phyloP scores from a whole-genome alignment of 2,113 vertebrate species.

The Labeo rohita region DNA sequence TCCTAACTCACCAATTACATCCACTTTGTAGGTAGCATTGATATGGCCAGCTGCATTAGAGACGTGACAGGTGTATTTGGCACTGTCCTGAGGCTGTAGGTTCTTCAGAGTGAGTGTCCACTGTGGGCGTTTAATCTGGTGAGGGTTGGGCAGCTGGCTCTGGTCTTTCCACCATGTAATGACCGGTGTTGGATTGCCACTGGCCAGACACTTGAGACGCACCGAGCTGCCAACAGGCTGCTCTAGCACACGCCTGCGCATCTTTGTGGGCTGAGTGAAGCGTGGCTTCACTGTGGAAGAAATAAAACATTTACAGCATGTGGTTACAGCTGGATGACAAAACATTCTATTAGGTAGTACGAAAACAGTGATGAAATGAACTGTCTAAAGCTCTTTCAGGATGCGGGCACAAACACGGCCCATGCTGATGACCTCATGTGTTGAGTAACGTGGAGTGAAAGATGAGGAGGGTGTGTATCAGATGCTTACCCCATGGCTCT shows the following conservation, averaged over 20 bases:
- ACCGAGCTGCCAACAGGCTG: constrained; percentile 68
- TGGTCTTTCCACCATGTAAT: constrained; percentile 71
- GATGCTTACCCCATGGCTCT: constrained; percentile 58
- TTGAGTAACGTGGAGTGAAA: background rate
- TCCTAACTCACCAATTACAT: constrained; percentile 65
- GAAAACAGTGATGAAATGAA: background rate
- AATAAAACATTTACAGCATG: constrained; percentile 11
- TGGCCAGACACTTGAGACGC: constrained; percentile 67
- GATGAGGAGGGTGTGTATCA: constrained; percentile 7
- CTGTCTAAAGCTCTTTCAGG: background rate
- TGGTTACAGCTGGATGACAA: background rate
- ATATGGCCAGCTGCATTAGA: constrained; percentile 64
- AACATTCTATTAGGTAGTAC: background rate
- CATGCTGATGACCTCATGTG: background rate
- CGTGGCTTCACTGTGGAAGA: constrained; percentile 61
- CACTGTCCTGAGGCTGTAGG: constrained; percentile 67
- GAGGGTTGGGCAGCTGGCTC: constrained; percentile 46
- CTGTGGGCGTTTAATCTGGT: constrained; percentile 54
- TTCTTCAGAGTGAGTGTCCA: constrained; percentile 72
- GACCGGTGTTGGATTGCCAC: constrained; percentile 62
- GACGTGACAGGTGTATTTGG: constrained; percentile 67
- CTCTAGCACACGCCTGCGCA: constrained; percentile 66
- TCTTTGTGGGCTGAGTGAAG: constrained; percentile 68
- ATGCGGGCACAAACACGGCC: background rate
- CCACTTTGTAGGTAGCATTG: constrained; percentile 71